Evolutionary conservation across 2,113 vertebrate species (phyloP).

Genomic region (Brienomyrus longianalis): DNA sequence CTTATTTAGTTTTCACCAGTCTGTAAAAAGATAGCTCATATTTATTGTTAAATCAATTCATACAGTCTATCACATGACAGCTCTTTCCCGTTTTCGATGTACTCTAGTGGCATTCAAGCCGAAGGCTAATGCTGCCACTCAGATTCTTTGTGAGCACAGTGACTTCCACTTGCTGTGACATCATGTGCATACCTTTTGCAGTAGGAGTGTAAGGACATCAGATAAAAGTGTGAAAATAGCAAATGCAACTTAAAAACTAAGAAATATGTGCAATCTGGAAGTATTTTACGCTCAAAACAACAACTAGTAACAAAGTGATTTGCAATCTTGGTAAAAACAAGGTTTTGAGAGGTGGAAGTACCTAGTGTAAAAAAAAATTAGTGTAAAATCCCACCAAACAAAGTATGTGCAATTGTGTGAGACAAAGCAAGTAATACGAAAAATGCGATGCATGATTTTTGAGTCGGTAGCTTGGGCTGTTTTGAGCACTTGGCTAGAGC

Average conservation of each 20-base stretch:
- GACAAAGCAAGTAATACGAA: background rate
- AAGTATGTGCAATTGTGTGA: background rate
- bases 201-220: background rate
- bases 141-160: background rate
- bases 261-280: background rate
- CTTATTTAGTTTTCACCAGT: background rate
- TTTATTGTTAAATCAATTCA: background rate
- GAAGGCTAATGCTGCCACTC: background rate
- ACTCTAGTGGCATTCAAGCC: background rate
- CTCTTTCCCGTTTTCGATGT: background rate
- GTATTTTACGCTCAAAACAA: background rate
- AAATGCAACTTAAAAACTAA: background rate
- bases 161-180: background rate
- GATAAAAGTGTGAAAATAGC: background rate
- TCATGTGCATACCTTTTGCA: background rate
- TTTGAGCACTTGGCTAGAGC: background rate
- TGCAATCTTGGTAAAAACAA: background rate
- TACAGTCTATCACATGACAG: background rate
- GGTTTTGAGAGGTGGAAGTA: background rate
- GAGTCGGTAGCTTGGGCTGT: background rate
- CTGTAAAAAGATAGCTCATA: background rate
- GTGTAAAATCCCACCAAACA: background rate
- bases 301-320: background rate
- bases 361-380: background rate
- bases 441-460: background rate